Base-by-base conservation (phyloP, 2,113 vertebrate genomes). In the Chaetodon auriga region DNA sequence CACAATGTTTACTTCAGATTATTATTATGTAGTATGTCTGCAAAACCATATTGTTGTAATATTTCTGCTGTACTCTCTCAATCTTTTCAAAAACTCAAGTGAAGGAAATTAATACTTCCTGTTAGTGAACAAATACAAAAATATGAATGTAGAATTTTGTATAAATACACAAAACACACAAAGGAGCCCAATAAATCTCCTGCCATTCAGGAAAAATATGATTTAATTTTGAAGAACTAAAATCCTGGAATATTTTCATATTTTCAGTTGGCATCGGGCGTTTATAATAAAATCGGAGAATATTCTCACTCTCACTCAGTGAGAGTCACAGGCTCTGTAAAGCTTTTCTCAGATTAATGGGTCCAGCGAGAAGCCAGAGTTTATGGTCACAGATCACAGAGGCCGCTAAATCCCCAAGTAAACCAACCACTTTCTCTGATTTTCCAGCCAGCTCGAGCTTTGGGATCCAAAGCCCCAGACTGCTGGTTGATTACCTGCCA, bases 401-500 rank as follows among this genome's bases (percentile, higher is more conserved):
- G 15, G 80, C 36, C 1, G 21, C 41, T 80, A 70, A 82, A 80
- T 74, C 80, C 63, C 23, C 1, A 10, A 64, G 36, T 54, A 81
- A 81, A 86, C 57, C 76, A 25, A 25, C 35, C 0, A 14, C 61
- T 45, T 30, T 25, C 62, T 64, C 75, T 3, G 69, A 25, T 58
- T 75, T 43, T 18, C 13, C 77, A 68, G 69, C 75, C 66, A 72
- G 63, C 10, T n/a, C 0, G 51, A 68, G 73, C 77, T 83, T 1
- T 38, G 75, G 60, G 71, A 80, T 63, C 13, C 41, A 10, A 57
- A 83, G 68, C 35, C 7, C 2, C 16, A 15, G n/a, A 64, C 73
- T 19, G 38, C 55, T 66, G 63, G 1, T 72, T 86, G 86, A 84
- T 75, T 45, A 63, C 68, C 78, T 84, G 89, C 81, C 81, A 71